Evolutionary conservation across 1,140 invertebrate genomes (phyloP).

Genomic region (Elymnias hypermnestra): DNA sequence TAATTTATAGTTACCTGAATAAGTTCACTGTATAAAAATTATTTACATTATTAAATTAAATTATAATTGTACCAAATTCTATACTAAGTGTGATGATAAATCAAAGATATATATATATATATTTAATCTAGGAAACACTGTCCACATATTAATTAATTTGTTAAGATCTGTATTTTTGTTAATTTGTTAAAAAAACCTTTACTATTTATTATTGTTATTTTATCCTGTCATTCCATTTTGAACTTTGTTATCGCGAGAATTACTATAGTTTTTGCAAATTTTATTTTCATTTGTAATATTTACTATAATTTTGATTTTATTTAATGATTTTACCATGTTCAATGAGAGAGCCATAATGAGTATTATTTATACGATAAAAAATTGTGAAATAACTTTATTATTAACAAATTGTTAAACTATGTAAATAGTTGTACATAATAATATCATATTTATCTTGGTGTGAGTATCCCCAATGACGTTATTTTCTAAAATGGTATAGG

Average conservation of each 20-base stretch:
- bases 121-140: neutral
- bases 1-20: slow-evolving; percentile 51
- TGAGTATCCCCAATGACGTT: neutral
- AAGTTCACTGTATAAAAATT: slow-evolving; percentile 39
- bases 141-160: slow-evolving; percentile 31
- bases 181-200: slow-evolving; percentile 48
- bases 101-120: slow-evolving; percentile 4
- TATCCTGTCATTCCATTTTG: slow-evolving; percentile 47
- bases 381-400: no score
- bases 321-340: slow-evolving; percentile 5
- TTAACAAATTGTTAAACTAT: no score
- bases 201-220: slow-evolving; percentile 53
- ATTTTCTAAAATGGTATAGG: neutral
- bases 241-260: slow-evolving; percentile 1
- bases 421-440: neutral
- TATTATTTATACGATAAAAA: slow-evolving; percentile 12
- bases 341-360: slow-evolving; percentile 15
- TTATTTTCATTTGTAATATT: slow-evolving; percentile 6
- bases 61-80: slow-evolving; percentile 48
- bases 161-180: slow-evolving; percentile 64
- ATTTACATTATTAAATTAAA: slow-evolving; percentile 30
- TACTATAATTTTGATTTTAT: slow-evolving; percentile 3
- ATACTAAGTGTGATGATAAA: slow-evolving; percentile 39
- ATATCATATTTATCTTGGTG: neutral
- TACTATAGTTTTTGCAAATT: slow-evolving; percentile 5